Percentiles rank a stretch among this genome's conserved stretches.
These are phyloP conservation scores for Anniella stebbinsi DNA, from an alignment of 2,797 vertebrate genomes.

Conservation along the genomic window DNA sequence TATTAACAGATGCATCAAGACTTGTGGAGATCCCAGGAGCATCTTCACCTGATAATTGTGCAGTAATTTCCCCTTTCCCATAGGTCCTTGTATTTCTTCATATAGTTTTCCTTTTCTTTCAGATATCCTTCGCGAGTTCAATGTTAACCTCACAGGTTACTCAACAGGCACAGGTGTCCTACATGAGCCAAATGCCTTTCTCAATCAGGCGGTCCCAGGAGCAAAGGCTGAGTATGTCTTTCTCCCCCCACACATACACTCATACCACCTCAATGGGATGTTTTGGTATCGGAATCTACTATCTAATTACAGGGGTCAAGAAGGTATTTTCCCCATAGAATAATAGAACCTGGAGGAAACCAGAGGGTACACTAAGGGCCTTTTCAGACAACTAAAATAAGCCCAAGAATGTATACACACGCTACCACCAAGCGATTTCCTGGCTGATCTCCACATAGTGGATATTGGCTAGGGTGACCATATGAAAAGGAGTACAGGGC, in stretches of 20 bases:
- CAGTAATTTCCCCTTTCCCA: neutral
- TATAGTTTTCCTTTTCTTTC: conserved; percentile 54
- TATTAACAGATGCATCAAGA: neutral
- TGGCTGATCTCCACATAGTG: neutral
- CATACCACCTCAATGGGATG: neutral
- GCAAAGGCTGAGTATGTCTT: conserved; percentile 84
- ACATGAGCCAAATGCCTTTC: conserved; percentile 73
- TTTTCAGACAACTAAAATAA: neutral
- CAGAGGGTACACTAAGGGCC: neutral
- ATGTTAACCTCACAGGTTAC: conserved; percentile 81
- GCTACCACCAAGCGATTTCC: neutral
- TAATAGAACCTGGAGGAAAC: neutral
- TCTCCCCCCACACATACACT: neutral
- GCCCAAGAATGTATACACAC: neutral
- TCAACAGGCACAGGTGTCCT: conserved; percentile 77
- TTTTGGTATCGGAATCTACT: neutral
- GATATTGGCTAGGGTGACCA: no score
- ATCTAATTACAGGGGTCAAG: conserved; percentile 10
- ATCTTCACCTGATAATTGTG: neutral
- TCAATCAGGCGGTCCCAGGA: conserved; percentile 91
- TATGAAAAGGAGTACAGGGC: no score
- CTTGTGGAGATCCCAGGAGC: neutral
- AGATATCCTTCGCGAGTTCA: conserved; percentile 92
- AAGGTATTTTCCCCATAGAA: neutral
- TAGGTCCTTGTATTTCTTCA: conserved; percentile 3